phyloP scores from a whole-genome alignment of 30 jellyfish, hydroid and myxozoan species.

The Sanderia malayensis region DNA sequence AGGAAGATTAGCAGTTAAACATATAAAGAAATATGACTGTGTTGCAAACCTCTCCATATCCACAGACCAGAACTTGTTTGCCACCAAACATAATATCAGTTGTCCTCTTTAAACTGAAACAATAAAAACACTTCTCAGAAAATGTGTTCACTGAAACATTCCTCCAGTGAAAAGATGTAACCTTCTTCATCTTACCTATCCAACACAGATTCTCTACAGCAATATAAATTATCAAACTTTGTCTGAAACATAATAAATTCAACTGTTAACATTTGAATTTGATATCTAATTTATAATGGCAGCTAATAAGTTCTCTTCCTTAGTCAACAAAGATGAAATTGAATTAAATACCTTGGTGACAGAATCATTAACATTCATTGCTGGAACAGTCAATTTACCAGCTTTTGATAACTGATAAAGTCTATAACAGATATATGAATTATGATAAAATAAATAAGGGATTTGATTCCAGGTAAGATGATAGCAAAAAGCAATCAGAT shows the following conservation, averaged over 20 bases:
- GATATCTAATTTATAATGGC: too few species aligned
- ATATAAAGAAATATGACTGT: too few species aligned
- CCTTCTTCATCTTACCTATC: constrained; percentile 88
- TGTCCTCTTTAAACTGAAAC: constrained; percentile 87
- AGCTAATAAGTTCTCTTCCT: neutral
- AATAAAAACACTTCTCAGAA: too few species aligned
- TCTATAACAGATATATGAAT: too few species aligned
- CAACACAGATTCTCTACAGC: constrained; percentile 86
- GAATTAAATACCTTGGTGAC: constrained; percentile 70
- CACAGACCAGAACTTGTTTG: constrained; percentile 93
- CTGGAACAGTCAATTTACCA: constrained; percentile 91
- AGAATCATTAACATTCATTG: constrained; percentile 95
- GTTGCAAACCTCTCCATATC: constrained; percentile 87
- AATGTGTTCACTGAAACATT: too few species aligned
- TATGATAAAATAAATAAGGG: too few species aligned
- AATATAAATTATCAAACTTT: constrained; percentile 80
- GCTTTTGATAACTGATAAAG: constrained; percentile 85
- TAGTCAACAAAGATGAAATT: neutral
- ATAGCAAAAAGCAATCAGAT: too few species aligned
- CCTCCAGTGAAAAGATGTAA: too few species aligned
- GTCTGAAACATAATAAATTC: constrained; percentile 63
- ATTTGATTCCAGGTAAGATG: too few species aligned
- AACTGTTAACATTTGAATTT: too few species aligned
- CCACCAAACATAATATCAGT: constrained; percentile 99
- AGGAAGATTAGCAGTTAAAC: too few species aligned